Percentiles rank a stretch among this genome's conserved stretches.
Conservation (phyloP, 2,113 vertebrate species). For the Cololabis saira region DNA sequence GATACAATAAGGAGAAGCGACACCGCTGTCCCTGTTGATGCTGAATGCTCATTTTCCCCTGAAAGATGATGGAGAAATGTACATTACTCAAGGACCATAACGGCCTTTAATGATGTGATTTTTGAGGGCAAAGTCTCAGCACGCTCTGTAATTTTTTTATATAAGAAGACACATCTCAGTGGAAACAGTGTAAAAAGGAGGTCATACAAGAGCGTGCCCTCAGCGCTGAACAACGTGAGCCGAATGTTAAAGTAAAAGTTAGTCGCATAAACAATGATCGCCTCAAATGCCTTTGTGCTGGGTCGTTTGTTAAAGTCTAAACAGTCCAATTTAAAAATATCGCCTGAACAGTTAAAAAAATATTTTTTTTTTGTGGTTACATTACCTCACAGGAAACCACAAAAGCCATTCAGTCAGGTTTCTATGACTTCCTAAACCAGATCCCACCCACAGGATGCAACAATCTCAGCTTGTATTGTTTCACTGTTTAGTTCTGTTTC, state of each 20-base stretch:
- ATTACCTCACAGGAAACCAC: conserved; percentile 78
- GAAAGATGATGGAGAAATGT: conserved; percentile 24
- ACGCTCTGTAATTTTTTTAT: not conserved
- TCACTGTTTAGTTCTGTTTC: conserved; percentile 56
- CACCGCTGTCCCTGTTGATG: conserved; percentile 72
- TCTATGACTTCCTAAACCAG: conserved; percentile 76
- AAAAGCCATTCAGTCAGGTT: conserved; percentile 74
- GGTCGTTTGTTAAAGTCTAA: conserved; percentile 2
- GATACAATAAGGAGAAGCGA: conserved; percentile 73
- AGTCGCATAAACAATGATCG: conserved; percentile 21
- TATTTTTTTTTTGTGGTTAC: conserved; percentile 60
- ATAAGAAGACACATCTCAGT: not conserved
- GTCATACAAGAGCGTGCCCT: not conserved
- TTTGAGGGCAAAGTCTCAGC: not conserved
- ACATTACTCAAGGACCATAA: conserved; percentile 20
- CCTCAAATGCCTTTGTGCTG: not conserved
- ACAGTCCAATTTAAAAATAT: conserved; percentile 9
- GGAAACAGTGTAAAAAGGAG: not conserved
- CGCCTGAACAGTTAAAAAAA: conserved; percentile 3
- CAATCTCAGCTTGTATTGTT: conserved; percentile 72
- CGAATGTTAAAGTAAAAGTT: conserved; percentile 41
- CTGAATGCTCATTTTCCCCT: conserved; percentile 69
- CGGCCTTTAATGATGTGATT: not conserved
- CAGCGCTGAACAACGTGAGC: conserved; percentile 19
- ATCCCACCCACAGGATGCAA: conserved; percentile 79